Base-by-base conservation (phyloP, 2,888 invertebrate species). In the Heteromurus nitidus region DNA sequence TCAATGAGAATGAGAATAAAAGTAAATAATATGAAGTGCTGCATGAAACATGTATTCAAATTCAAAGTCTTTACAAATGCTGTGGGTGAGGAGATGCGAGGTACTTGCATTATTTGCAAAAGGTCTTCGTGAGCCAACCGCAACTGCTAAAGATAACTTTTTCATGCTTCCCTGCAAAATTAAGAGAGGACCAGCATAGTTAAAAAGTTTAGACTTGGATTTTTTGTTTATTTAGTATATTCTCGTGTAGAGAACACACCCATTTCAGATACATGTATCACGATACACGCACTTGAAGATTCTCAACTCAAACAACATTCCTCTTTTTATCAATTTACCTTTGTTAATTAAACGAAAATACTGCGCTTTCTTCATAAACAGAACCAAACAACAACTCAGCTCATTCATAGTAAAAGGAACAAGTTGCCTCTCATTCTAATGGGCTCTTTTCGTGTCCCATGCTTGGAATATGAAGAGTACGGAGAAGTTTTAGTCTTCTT, bases 281-380 rank as follows among this genome's bases (percentile, higher is more conserved):
- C n/a, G n/a, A n/a, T n/a, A n/a, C n/a, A n/a, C n/a, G n/a, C n/a
- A n/a, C n/a, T n/a, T n/a, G n/a, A n/a, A n/a, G n/a, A 5, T 47
- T 47, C 47, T n/a, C 16, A 47, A 47, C n/a, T 47, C n/a, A 3
- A 47, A 47, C 11, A 47, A 55, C 44, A 44, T 44, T n/a, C 2
- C 44, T 55, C 53, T 24, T 24, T 53, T 22, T 55, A 55, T 55
- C 55, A 55, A 24, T 55, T 55, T 26, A 16, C 26, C 13, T 26
- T 53, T 20, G 24, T 26, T 55, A 55, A 55, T 24, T 55, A 26
- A 55, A 55, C 7, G 22, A 55, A 53, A 47, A 36, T 36, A 36
- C 5, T 13, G 36, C 13, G 36, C 13, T 9, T 9, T 13, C 36
- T 36, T 5, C 13, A 36, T n/a, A n/a, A n/a, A n/a, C n/a, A n/a